Conservation (phyloP, 2,888 invertebrate genomes). For the Phaedon cochleariae region DNA sequence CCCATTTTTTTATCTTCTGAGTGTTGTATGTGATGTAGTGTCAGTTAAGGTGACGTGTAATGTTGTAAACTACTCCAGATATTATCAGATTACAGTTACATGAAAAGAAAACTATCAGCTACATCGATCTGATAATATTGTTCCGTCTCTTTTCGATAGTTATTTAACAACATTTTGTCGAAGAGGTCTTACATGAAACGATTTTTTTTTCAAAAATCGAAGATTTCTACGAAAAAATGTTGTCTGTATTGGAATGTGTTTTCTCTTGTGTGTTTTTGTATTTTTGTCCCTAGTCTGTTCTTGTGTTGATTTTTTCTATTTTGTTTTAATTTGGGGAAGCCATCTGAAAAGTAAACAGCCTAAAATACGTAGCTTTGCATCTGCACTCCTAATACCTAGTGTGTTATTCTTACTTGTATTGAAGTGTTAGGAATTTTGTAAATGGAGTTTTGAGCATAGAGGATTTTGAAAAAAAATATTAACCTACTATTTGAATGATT, state of each 20-base stretch:
- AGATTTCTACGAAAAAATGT: conserved; percentile 33
- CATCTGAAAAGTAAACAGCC: conserved; percentile 44
- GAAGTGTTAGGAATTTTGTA: conserved; percentile 21
- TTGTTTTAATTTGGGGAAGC: conserved; percentile 56
- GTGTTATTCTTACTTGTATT: conserved; percentile 26
- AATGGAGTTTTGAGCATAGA: conserved; percentile 22
- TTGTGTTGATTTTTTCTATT: conserved; percentile 56
- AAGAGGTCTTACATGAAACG: no score
- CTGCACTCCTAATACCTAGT: conserved; percentile 24
- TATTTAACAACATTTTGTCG: no score
- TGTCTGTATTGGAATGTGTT: conserved; percentile 55
- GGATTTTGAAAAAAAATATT: neutral
- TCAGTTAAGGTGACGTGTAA: conserved; percentile 42
- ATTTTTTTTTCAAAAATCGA: neutral
- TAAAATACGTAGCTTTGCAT: conserved; percentile 30
- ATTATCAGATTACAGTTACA: conserved; percentile 17
- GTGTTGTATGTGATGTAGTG: conserved; percentile 41
- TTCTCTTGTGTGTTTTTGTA: conserved; percentile 51
- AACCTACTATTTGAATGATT: no score
- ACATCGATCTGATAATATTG: conserved; percentile 14
- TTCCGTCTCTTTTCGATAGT: conserved; percentile 11
- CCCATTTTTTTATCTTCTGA: conserved; percentile 26
- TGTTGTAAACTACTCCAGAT: conserved; percentile 19
- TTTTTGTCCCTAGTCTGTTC: conserved; percentile 59
- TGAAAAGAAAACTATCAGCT: neutral